Conservation (phyloP, 2,113 vertebrate species). For the rat (Rattus norvegicus) region GRCr8 NC_086020.1:15652501-15653000, state of each 20-base stretch:
- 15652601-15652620: background rate
- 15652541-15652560: background rate
- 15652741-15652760: background rate
- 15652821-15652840: background rate
- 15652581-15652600: background rate
- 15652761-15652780: background rate
- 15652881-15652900: background rate
- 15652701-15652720: background rate
- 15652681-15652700: background rate
- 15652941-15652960: fast-evolving
- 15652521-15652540: background rate
- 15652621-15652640: background rate
- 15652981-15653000: background rate
- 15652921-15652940: background rate
- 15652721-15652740: background rate
- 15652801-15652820: background rate
- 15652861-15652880: background rate
- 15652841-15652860: background rate
- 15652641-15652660: background rate
- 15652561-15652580: background rate
- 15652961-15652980: background rate
- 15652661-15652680: background rate
- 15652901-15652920: background rate
- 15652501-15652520: background rate
- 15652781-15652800: background rate